phyloP scores from a whole-genome alignment of 2,888 invertebrate species.

The Cabera pusaria region DNA sequence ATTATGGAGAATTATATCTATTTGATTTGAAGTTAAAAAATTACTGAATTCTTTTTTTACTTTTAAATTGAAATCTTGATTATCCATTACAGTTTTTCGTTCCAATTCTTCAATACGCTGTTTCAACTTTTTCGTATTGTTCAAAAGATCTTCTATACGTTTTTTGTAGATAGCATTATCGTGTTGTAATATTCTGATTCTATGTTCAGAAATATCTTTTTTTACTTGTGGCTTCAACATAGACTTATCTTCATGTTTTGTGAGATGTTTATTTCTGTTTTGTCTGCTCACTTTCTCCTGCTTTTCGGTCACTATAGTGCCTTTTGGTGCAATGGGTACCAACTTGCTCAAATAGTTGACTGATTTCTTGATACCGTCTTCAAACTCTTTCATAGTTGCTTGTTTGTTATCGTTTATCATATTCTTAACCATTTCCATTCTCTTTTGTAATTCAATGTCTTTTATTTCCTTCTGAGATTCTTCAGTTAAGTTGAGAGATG shows the following conservation, averaged over 20 bases:
- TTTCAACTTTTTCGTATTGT: not conserved
- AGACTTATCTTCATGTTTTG: too few species aligned
- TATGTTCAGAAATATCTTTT: not conserved
- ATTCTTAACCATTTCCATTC: slow-evolving; percentile 1
- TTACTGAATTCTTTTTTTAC: slow-evolving; percentile 2
- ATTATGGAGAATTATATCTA: slow-evolving; percentile 2
- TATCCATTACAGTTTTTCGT: not conserved
- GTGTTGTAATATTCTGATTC: slow-evolving; percentile 1
- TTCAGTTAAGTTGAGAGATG: slow-evolving; percentile 1
- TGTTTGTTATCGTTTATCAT: not conserved
- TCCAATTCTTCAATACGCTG: slow-evolving; percentile 4
- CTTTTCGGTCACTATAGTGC: not conserved
- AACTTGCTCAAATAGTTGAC: slow-evolving; percentile 8
- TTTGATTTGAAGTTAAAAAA: slow-evolving; percentile 2
- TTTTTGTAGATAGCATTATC: slow-evolving; percentile 8
- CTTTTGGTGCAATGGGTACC: slow-evolving; percentile 6
- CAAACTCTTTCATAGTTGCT: too few species aligned
- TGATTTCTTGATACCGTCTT: too few species aligned
- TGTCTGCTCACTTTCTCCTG: too few species aligned
- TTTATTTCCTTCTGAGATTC: not conserved
- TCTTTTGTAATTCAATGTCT: not conserved
- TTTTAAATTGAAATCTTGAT: not conserved
- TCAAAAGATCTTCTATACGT: not conserved
- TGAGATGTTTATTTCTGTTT: too few species aligned
- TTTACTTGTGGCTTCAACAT: not conserved